A percentile compares a stretch with the other conserved stretches of the same genome.
Conservation (phyloP, 1,140 invertebrate species). For the Epicauta chinensis region DNA sequence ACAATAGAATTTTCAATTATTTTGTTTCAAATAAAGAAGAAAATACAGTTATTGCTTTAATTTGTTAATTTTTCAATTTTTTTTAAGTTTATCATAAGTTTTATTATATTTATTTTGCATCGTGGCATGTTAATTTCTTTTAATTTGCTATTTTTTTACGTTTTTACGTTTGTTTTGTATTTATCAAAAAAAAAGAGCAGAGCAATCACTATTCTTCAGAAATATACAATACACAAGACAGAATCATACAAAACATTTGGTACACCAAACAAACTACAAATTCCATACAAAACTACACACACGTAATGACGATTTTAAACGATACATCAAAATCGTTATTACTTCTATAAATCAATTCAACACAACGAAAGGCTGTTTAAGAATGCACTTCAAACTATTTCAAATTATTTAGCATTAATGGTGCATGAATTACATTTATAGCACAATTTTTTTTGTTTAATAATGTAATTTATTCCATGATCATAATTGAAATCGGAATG, state of each 20-base stretch:
- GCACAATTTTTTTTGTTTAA: neutral
- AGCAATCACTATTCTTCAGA: slow-evolving; percentile 33
- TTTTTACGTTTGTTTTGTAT: slow-evolving; percentile 27
- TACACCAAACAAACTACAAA: neutral
- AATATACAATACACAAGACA: slow-evolving; percentile 22
- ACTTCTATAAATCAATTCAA: slow-evolving; percentile 4
- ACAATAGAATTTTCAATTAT: slow-evolving; percentile 4
- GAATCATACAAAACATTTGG: slow-evolving; percentile 12
- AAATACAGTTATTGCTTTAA: slow-evolving; percentile 17
- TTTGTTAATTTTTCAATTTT: slow-evolving; percentile 22
- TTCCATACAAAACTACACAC: no score
- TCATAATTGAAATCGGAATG: no score
- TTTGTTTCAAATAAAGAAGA: no score
- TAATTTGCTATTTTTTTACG: slow-evolving; percentile 28
- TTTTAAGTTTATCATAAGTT: slow-evolving; percentile 11
- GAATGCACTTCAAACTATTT: slow-evolving; percentile 16
- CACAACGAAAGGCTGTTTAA: slow-evolving; percentile 22
- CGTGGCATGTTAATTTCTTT: slow-evolving; percentile 36
- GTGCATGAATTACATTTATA: slow-evolving; percentile 12
- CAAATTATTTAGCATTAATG: slow-evolving; percentile 7
- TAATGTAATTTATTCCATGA: no score
- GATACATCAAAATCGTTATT: slow-evolving; percentile 9
- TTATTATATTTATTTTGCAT: slow-evolving; percentile 32
- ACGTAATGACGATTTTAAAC: slow-evolving; percentile 3
- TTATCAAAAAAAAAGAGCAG: slow-evolving; percentile 29